These are phyloP conservation scores for Porites australiensis DNA, from an alignment of 64 coral and sea anemone genomes.

Conservation along the genomic window DNA sequence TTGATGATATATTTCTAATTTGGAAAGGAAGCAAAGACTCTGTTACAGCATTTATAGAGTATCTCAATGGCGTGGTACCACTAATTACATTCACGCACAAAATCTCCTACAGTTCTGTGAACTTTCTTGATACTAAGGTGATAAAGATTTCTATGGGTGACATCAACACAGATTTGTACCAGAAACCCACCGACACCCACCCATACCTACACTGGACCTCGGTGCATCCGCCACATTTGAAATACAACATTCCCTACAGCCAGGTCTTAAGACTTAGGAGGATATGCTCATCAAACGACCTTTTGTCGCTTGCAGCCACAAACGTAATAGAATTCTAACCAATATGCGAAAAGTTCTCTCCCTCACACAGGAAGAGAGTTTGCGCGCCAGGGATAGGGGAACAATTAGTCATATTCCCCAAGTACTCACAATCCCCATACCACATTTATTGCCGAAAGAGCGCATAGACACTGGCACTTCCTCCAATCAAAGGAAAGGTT, in stretches of 20 bases:
- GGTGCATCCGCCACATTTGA: constrained; percentile 33
- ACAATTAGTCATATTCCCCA: not conserved
- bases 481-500: constrained; percentile 29
- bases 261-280: not conserved
- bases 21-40: constrained; percentile 4
- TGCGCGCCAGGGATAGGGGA: not conserved
- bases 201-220: constrained; percentile 22
- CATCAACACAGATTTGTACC: constrained; percentile 23
- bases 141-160: not conserved
- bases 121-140: constrained; percentile 9
- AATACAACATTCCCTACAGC: constrained; percentile 30
- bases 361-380: constrained; percentile 16
- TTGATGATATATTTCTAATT: constrained; percentile 26
- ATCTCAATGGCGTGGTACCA: constrained; percentile 14
- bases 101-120: not conserved
- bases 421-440: constrained; percentile 13
- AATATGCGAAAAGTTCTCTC: constrained; percentile 8
- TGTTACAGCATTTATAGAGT: constrained; percentile 14
- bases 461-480: constrained; percentile 8
- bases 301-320: constrained; percentile 9
- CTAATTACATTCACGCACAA: not conserved
- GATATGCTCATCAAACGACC: constrained; percentile 4
- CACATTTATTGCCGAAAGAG: constrained; percentile 1
- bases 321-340: not conserved
- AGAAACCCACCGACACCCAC: constrained; percentile 46